Base-by-base conservation (phyloP, 2,113 vertebrate species). In the Hippocampus zosterae region DNA sequence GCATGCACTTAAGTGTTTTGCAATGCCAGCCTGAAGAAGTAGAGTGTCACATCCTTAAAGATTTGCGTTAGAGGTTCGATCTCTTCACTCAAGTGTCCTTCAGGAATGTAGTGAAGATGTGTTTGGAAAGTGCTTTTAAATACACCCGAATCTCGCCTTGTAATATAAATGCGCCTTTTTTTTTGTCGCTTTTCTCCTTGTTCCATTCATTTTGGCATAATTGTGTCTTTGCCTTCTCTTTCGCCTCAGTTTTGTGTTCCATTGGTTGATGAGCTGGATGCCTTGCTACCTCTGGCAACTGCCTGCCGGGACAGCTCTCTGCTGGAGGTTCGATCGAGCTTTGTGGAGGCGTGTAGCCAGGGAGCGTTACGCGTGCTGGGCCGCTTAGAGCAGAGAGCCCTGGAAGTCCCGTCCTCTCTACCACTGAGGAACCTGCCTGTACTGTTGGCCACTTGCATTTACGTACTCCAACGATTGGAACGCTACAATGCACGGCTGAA, bases 281-380 rank as follows among this genome's bases (percentile, higher is more conserved):
- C 89, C 69, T 87, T 98, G 75, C 93, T 98, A 81, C 94, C 95
- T 50, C 79, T 98, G 89, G 96, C 95, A 77, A 84, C 93, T 84
- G 94, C 93, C 68, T 95, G 94, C 91, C 90, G 89, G 74, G 93
- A 94, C 75, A 92, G 89, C 83, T 90, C 90, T 79, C 90, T 96
- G 76, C 92, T 93, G 87, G 94, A 95, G 81, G 95, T 98, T 69
- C 93, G 90, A 87, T 88, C 84, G 71, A 94, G 92, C 89, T 97
- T 95, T 75, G 90, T 94, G 72, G 95, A 99, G 72, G 92, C 92
- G 48, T 97, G 93, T 78, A 88, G 90, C 84, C 93, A 92, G 88
- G 93, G 93, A 71, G 91, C 91, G 72, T 88, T 92, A 81, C 90
- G 92, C 88, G 77, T 98, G 64, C 83, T 97, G 82, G 85, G 57